Evolutionary conservation across 2,113 vertebrate genomes (phyloP), one percentile per base, ranked within the genome.

Genomic region (Copsychus sechellarum): DNA sequence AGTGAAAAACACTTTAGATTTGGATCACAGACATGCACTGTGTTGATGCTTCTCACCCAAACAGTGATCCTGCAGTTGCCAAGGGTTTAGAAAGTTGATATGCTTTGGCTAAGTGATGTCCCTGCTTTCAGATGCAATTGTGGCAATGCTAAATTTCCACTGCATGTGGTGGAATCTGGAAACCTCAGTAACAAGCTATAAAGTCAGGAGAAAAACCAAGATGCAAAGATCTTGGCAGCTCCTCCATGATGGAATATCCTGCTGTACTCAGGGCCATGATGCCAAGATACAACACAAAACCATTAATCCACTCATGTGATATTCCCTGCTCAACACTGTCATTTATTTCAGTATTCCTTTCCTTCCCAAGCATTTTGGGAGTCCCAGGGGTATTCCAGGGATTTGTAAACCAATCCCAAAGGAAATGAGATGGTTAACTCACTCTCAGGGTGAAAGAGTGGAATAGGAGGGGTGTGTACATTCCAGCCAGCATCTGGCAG

Each of bases 131-230:
- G 78, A 93, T 86, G 65, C n/a, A 90, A 4, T 76, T 86, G 88
- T 70, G 53, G 67, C 4, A 4, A 38, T 77, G 71, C 53, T 71
- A 36, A 83, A 81, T 81, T 93, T 93, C 90, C 69, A 34, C 24
- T 84, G 53, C 56, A 4, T 47, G 50, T 70, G 53, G 24, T 85
- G n/a, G 72, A 73, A 90, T 86, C 57, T 62, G 54, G 60, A 87
- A 97, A 81, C 60, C 56, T 81, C 56, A 8, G 86, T 43, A 70
- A 71, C 34, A 91, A 90, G 79, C 65, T 69, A 12, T 42, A 28
- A 90, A 90, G 81, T 25, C 57, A 79, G 83, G 54, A 93, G 48
- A 85, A 90, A 42, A 91, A 79, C 67, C 82, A 95, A 84, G 43
- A 66, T 62, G 17, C 0, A 2, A 76, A 61, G 71, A 47, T 61